A percentile compares a stretch with the other conserved stretches of the same genome.
phyloP scores from a whole-genome alignment of 2,797 vertebrate genomes.

The Hafferia zeledoni region DNA sequence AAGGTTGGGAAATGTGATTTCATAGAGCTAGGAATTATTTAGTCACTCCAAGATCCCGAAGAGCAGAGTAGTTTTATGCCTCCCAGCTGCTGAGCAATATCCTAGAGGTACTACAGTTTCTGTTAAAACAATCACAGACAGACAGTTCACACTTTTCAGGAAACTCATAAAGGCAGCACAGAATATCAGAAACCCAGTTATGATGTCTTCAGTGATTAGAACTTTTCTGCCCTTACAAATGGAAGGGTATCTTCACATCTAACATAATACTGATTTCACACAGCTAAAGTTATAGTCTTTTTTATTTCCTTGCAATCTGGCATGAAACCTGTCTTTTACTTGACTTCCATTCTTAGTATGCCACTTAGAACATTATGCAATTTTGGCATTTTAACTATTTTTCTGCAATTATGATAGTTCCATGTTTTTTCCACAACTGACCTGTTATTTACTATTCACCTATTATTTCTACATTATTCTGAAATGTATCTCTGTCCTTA shows the following conservation, averaged over 20 bases:
- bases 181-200: neutral
- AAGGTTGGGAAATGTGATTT: slow-evolving; percentile 28
- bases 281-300: neutral
- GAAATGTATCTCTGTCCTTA: neutral
- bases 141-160: slow-evolving; percentile 46
- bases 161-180: slow-evolving; percentile 33
- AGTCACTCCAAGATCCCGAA: slow-evolving; percentile 35
- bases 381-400: neutral
- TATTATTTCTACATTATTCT: neutral
- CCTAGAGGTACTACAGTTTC: neutral
- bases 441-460: neutral
- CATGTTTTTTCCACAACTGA: neutral
- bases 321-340: neutral
- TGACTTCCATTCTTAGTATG: neutral
- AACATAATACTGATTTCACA: neutral
- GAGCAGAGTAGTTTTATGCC: neutral
- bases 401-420: neutral
- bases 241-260: neutral
- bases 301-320: neutral
- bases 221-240: neutral
- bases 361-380: neutral
- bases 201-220: neutral
- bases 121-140: neutral
- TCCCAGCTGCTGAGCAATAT: slow-evolving; percentile 13
- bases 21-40: slow-evolving; percentile 41